Evolutionary conservation across 2,888 invertebrate species (phyloP).

Genomic region (Drosophila siamana): DNA sequence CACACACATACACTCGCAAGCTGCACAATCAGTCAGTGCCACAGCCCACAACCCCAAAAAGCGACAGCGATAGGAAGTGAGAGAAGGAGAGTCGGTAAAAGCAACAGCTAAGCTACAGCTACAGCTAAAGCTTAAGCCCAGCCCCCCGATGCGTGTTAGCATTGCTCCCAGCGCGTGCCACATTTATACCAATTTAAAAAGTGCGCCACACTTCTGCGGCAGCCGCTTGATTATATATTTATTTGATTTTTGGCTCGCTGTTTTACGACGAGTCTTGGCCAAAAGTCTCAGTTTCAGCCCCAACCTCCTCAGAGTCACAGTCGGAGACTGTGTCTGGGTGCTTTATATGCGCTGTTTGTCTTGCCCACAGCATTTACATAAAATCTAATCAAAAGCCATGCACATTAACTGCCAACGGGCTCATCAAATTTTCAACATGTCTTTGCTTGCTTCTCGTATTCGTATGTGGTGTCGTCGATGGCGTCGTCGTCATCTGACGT

Average conservation of each 20-base stretch:
- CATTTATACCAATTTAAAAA: constrained; percentile 76
- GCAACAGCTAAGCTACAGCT: neutral
- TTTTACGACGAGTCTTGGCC: constrained; percentile 45
- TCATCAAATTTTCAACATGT: constrained; percentile 74
- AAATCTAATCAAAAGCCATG: constrained; percentile 79
- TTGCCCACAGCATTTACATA: constrained; percentile 72
- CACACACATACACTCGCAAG: constrained; percentile 30
- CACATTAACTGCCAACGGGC: constrained; percentile 69
- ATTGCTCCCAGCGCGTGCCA: constrained; percentile 60
- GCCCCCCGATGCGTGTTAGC: constrained; percentile 16
- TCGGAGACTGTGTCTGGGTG: constrained; percentile 23
- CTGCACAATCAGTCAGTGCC: constrained; percentile 55
- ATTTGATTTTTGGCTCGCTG: constrained; percentile 68
- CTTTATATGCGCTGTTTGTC: constrained; percentile 56
- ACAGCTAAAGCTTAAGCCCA: neutral
- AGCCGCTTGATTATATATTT: constrained; percentile 76
- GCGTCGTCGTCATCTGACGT: too few species aligned
- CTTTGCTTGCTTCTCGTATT: constrained; percentile 36
- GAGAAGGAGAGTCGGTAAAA: neutral
- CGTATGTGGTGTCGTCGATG: constrained; percentile 26
- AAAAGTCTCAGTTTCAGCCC: constrained; percentile 5
- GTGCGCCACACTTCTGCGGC: constrained; percentile 66
- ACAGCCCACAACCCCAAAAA: constrained; percentile 1
- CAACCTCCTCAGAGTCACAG: neutral
- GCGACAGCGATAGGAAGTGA: neutral